Evolutionary conservation across 2,888 invertebrate genomes (phyloP), one percentile per base, ranked within the genome.

Genomic region (Phaedon cochleariae): DNA sequence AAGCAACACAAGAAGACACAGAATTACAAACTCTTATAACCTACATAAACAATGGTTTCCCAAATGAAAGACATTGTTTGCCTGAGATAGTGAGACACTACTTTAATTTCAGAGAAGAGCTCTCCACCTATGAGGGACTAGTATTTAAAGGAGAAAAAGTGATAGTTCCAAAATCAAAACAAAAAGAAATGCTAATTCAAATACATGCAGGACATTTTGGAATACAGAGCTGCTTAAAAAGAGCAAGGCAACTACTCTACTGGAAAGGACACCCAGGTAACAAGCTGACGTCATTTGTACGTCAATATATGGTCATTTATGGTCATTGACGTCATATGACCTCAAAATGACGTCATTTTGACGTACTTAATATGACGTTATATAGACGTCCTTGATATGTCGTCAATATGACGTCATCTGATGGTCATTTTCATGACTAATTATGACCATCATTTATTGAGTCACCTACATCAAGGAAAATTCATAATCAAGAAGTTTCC

Each of bases 71-170:
- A 5, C 3, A 7, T 7, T 5, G 7, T 5, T 7, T 34, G 17
- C 48, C 53, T 22, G 31, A 52, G 31, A 49, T 1, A 18, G 26
- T 41, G 6, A 22, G 21, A 51, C 31, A 59, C 15, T 59, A 59
- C 31, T 51, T 59, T 10, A 59, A 59, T 21, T 59, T 59, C 21
- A 2, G 59, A 59, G 59, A 59, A 21, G 59, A 59, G 31, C 51
- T 59, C 15, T n/a, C 61, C 3, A 29, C 17, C 15, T 34, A 61
- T 41, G 31, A 52, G 12, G 61, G 61, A 20, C 15, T 61, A 10
- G 31, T 62, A 26, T 62, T 62, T 18, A 62, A 62, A 62, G 62
- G 48, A 26, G 34, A 62, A 12, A 63, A 63, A 49, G 29, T 55
- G 2, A 15, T 55, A 58, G 58, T 63, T 1, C 58, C 63, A 26